Evolutionary conservation across 92 coral and sea anemone genomes (phyloP).

Genomic region (Epizoanthus scotinus): DNA sequence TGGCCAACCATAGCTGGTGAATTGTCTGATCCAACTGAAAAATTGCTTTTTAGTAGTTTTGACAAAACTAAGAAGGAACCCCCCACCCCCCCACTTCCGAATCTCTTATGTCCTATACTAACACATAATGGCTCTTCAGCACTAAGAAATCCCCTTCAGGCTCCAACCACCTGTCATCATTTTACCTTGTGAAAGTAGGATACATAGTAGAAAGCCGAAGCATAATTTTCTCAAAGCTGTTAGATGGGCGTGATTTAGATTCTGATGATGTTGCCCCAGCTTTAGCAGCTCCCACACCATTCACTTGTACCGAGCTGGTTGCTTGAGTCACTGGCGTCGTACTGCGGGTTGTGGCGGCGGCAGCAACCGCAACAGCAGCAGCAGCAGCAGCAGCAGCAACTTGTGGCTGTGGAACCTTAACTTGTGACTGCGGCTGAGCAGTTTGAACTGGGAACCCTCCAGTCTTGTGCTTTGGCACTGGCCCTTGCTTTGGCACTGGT

Average conservation of each 20-base stretch:
- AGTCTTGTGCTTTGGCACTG: background rate
- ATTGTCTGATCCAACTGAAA: too few relatives aligned
- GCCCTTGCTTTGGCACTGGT: background rate
- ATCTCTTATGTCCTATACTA: background rate
- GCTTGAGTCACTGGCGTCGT: background rate
- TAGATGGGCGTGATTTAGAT: slow-evolving; percentile 69
- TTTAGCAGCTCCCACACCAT: slow-evolving; percentile 31
- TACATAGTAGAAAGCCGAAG: slow-evolving; percentile 92
- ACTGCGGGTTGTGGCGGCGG: slow-evolving; percentile 3
- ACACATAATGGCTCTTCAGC: too few relatives aligned
- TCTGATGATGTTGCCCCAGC: slow-evolving; percentile 34
- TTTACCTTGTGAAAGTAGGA: slow-evolving; percentile 84
- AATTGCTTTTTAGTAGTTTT: too few relatives aligned
- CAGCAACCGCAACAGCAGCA: too few relatives aligned
- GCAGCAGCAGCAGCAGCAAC: too few relatives aligned
- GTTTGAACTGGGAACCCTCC: slow-evolving; percentile 5
- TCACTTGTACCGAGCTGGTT: background rate
- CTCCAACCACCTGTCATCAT: background rate
- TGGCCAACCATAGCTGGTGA: too few relatives aligned
- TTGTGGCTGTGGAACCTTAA: background rate
- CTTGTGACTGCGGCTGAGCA: slow-evolving; percentile 2
- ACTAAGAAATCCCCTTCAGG: background rate
- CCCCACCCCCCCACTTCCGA: background rate
- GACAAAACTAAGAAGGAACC: too few relatives aligned
- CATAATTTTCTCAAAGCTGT: slow-evolving; percentile 98